Evolutionary conservation across 2,113 vertebrate species (phyloP).

Genomic region (Sylvietta virens): DNA sequence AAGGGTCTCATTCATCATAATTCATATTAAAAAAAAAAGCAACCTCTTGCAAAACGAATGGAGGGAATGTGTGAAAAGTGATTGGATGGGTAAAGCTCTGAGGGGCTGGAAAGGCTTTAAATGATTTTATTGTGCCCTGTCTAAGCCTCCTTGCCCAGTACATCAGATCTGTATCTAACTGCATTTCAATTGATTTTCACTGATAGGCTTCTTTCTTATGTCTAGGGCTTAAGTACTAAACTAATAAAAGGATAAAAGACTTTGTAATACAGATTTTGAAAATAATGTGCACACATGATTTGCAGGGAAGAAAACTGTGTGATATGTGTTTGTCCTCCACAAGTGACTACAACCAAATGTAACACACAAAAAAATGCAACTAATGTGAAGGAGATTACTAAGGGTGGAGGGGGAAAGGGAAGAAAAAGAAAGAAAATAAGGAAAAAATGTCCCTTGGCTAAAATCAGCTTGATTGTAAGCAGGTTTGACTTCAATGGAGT

Average conservation of each 20-base stretch:
- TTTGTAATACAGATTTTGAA: conserved; percentile 77
- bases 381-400: neutral
- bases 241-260: conserved; percentile 82
- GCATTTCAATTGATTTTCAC: conserved; percentile 84
- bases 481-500: conserved; percentile 12
- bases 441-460: neutral
- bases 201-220: conserved; percentile 80
- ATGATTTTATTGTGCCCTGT: conserved; percentile 75
- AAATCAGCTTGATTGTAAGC: conserved; percentile 41
- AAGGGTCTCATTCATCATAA: conserved; percentile 77
- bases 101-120: conserved; percentile 73
- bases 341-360: neutral
- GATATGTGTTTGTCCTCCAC: neutral
- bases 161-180: conserved; percentile 80
- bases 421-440: neutral
- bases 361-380: neutral
- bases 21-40: conserved; percentile 33
- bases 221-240: conserved; percentile 79
- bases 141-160: conserved; percentile 68
- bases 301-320: conserved; percentile 26
- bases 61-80: conserved; percentile 75
- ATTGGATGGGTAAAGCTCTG: conserved; percentile 71
- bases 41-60: conserved; percentile 69
- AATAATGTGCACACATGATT: conserved; percentile 62
- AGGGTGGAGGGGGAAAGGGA: neutral